Base-by-base conservation (phyloP, 2,888 invertebrate species). In the Oegoconia quadripuncta region DNA sequence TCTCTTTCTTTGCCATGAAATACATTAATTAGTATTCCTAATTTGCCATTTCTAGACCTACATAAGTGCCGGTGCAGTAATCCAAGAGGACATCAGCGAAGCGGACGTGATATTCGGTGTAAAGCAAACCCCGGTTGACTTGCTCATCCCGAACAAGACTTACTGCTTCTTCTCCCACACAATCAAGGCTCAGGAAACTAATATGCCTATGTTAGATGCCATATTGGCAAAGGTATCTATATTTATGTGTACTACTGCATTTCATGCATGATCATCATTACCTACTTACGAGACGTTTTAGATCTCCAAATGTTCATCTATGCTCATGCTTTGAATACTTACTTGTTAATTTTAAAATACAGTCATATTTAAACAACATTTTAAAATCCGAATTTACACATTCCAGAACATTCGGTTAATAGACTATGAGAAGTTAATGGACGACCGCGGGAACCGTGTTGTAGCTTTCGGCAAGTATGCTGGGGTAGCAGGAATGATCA, bases 381-480 rank as follows among this genome's bases (percentile, higher is more conserved):
- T n/a, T n/a, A n/a, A n/a, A n/a, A n/a, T n/a, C n/a, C n/a, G 28
- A n/a, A n/a, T n/a, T n/a, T n/a, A n/a, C n/a, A 31, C 4, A 14
- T 78, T 82, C 12, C 73, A 93, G 92, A 97, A 98, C 63, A 98
- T 99, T 55, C 92, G 99, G 14, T 86, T 99, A 37, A 92, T 99
- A 49, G 99, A 99, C 84, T 99, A 98, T 71, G 99, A 99, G 73
- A 96, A 97, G 73, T 90, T 99, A 65, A 95, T 96, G 67, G 97
- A 99, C 64, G 92, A 91, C 31, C 89, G 91, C 16, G 98, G 98
- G 0, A 93, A 95, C 55, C 89, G 99, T 8, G 93, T 97, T 27
- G 99, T 99, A 3, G 99, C 99, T 2, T 99, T 99, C 77, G 99
- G 99, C 0, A 98, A 98, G 76, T 99, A 98, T 88, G 99, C 99